Base-by-base conservation (phyloP, 1,140 invertebrate species). In the Calliphora vicina region DNA sequence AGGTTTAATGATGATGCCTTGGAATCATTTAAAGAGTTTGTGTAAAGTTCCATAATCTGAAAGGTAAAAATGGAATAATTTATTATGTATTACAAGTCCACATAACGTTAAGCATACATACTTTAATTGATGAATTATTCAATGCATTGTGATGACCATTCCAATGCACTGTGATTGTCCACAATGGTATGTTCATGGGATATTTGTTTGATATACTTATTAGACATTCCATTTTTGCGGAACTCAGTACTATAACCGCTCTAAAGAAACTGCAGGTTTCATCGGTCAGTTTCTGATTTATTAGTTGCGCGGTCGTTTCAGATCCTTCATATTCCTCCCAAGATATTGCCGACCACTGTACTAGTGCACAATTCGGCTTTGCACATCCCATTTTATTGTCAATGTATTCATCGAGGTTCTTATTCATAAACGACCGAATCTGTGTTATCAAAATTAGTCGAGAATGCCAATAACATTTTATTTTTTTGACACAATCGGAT, bases 181-280 rank as follows among this genome's bases (percentile, higher is more conserved):
- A 96, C 61, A 97, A 88, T 6, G 97, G 96, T 17, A 94, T 92
- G 73, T 93, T 93, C 82, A 93, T 92, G 1, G 97, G 97, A 90
- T 97, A 98, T 89, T 97, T 94, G 85, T 95, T 94, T 72, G 94
- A 95, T 25, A 98, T 93, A 10, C 93, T 93, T 80, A 98, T 94
- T 20, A 94, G 92, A 72, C 96, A 95, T 17, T 94, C 93, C 83
- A 98, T 90, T 88, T 94, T 95, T 71, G 95, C 97, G 87, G 91
- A 92, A 84, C 94, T 95, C 86, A 96, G 92, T 10, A 94, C 93
- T 81, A 97, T 92, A 25, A 94, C 92, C 43, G 94, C 93, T 85
- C 93, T 92, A 82, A 96, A 96, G 84, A 96, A 93, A 84, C 94
- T 92, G 87, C 96, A 93, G 10, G 93, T 92, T 42, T 91, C 88